Evolutionary conservation across 2,797 vertebrate species (phyloP).

Genomic region (Scleropages formosus): DNA sequence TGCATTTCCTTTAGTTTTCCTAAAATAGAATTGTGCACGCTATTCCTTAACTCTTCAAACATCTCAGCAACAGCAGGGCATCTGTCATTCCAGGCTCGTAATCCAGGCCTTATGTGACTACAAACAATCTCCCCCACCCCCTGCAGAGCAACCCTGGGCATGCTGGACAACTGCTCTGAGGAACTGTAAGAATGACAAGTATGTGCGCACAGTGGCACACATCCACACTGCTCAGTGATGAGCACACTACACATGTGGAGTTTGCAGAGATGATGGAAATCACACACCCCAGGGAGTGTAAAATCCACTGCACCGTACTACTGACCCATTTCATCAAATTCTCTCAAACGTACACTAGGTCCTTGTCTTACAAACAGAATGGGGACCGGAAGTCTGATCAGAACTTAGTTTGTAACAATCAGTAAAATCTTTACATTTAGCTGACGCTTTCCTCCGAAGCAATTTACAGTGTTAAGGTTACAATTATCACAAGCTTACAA

Average conservation of each 20-base stretch:
- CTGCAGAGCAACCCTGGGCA: conserved; percentile 80
- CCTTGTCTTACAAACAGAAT: no score
- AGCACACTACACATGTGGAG: conserved; percentile 72
- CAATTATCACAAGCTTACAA: no score
- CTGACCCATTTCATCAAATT: neutral
- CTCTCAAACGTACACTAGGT: neutral
- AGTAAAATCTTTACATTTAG: no score
- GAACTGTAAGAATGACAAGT: conserved; percentile 80
- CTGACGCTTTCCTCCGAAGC: no score
- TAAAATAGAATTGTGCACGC: conserved; percentile 55
- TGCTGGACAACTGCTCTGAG: conserved; percentile 85
- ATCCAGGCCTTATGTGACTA: conserved; percentile 73
- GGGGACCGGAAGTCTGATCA: no score
- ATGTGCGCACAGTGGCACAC: conserved; percentile 80
- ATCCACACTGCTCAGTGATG: conserved; percentile 69
- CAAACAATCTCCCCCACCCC: conserved; percentile 68
- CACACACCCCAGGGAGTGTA: neutral
- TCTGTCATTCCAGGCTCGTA: conserved; percentile 85
- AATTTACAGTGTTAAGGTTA: no score
- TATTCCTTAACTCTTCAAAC: conserved; percentile 69
- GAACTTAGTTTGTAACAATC: no score
- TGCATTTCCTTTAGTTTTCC: conserved; percentile 43
- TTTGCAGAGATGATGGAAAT: conserved; percentile 36
- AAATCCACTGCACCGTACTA: neutral
- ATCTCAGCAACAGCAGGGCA: conserved; percentile 80